Evolutionary conservation across 2,888 invertebrate genomes (phyloP), one percentile per base, ranked within the genome.

Genomic region (Meiosimyza decipiens): DNA sequence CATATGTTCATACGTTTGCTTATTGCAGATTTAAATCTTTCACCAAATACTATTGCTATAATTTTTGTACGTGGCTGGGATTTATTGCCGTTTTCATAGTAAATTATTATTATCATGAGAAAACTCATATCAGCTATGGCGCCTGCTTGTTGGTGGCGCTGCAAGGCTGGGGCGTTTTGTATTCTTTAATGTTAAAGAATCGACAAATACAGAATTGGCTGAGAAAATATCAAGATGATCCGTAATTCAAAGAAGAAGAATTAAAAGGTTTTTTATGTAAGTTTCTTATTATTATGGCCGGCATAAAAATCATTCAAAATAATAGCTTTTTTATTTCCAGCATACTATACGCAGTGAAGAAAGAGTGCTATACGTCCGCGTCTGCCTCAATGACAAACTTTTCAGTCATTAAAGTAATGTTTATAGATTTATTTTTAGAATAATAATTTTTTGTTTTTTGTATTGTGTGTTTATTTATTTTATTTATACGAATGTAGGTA

Each of bases 101-200:
- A 11, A 84, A 84, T 68, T 81, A 81, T 68, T 84, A 82, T 72
- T 78, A 81, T 6, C 74, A 74, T 9, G 82, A 84, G 51, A 68
- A 71, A 6, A 82, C 82, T 1, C 84, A 84, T 62, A 77, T 82
- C n/a, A 84, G 82, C 64, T 84, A 84, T 66, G 81, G 80, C 6
- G 83, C 83, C 5, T 82, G 83, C 73, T 72, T 84, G 13, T 81
- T 79, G 69, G 79, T 79, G 62, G 80, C 80, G 6, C 78, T 83
- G 7, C 83, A 84, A 51, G 83, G 83, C 1, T 82, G 84, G 52
- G 82, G 82, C 18, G 81, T 82, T 3, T 78, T 84, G 47, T 82
- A 82, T 54, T 78, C 84, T 0, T 71, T 84, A 7, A 75, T 84
- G 16, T 83, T 82, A 0, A 81, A 82, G 57, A 84, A 84, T 71